phyloP scores from a whole-genome alignment of 2,888 invertebrate genomes.

The Watsonalla binaria region DNA sequence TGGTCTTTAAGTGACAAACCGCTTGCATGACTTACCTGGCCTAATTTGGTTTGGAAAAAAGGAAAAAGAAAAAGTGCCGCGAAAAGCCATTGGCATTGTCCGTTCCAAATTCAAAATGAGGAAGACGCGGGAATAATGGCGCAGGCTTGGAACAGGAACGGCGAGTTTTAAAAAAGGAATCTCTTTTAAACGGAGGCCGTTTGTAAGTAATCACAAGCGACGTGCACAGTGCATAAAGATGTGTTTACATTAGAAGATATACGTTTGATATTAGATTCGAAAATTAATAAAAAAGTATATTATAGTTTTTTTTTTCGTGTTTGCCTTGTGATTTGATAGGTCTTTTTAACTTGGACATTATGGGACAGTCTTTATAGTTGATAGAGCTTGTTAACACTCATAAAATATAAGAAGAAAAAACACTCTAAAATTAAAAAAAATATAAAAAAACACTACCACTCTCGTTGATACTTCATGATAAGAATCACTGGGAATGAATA shows the following conservation, averaged over 20 bases:
- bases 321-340: too few species aligned
- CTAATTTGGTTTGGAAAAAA: constrained; percentile 45
- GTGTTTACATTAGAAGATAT: constrained; percentile 28
- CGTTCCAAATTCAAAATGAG: constrained; percentile 73
- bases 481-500: too few species aligned
- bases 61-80: constrained; percentile 34
- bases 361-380: too few species aligned
- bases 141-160: constrained; percentile 70
- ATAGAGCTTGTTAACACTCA: too few species aligned
- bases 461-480: too few species aligned
- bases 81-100: constrained; percentile 63
- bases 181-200: constrained; percentile 71
- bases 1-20: constrained; percentile 65
- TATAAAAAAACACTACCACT: too few species aligned
- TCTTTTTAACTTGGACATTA: too few species aligned
- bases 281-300: too few species aligned
- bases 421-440: too few species aligned
- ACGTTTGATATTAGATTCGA: neutral
- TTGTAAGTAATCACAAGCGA: constrained; percentile 74
- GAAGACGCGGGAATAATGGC: constrained; percentile 72
- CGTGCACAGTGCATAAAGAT: constrained; percentile 47
- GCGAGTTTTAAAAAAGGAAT: constrained; percentile 72
- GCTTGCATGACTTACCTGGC: constrained; percentile 55
- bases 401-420: too few species aligned
- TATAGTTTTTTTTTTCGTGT: too few species aligned